These are phyloP conservation scores for Microctenopoma stevenorrisi DNA, from an alignment of 2,797 vertebrate genomes.

Conservation along the genomic window DNA sequence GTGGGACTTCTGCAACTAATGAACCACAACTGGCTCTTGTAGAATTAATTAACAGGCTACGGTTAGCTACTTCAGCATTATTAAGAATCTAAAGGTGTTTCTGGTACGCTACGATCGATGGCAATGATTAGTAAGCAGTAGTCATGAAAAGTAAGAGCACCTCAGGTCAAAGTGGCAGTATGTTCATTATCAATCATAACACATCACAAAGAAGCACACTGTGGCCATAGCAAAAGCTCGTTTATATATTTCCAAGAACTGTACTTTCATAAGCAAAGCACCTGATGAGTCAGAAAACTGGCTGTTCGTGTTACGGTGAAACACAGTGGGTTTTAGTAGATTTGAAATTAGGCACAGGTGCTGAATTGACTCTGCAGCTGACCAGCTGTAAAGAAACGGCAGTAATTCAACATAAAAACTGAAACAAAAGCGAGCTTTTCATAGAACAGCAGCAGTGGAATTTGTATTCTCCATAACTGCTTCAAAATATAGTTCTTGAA, in stretches of 20 bases:
- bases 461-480: neutral
- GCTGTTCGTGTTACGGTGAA: neutral
- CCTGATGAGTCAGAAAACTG: neutral
- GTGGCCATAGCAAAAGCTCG: conserved; percentile 12
- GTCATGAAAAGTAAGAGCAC: conserved; percentile 29
- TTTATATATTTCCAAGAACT: conserved; percentile 16
- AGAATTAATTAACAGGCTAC: conserved; percentile 7
- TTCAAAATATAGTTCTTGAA: conserved; percentile 33
- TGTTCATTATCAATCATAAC: conserved; percentile 6
- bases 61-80: conserved; percentile 5
- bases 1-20: conserved; percentile 16
- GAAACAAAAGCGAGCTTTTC: conserved; percentile 1
- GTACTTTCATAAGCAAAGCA: conserved; percentile 15
- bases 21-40: neutral
- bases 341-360: conserved; percentile 5
- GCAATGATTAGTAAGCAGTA: conserved; percentile 9
- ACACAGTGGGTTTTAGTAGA: neutral
- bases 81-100: neutral
- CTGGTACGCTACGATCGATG: neutral
- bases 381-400: conserved; percentile 17
- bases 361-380: neutral
- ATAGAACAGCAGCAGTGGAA: neutral
- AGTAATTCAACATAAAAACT: neutral
- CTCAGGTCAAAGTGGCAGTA: conserved; percentile 41
- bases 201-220: conserved; percentile 12